phyloP scores from a whole-genome alignment of 2,113 vertebrate species.

The Phainopepla nitens region DNA sequence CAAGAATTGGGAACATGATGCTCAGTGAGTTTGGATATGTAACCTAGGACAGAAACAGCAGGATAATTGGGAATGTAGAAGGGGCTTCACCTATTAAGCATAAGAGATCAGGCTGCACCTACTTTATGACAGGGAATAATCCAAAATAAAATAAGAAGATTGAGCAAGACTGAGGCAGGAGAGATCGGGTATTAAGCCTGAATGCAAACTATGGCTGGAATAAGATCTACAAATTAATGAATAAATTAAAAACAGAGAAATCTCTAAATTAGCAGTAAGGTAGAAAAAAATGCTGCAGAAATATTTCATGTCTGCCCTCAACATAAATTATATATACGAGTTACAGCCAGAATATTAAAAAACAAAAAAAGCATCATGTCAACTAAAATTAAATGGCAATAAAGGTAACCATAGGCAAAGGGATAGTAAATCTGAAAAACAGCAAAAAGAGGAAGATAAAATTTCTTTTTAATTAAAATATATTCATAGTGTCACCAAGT shows the following conservation, averaged over 20 bases:
- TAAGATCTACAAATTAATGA: background rate
- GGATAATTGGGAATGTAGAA: background rate
- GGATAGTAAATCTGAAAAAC: background rate
- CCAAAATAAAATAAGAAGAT: background rate
- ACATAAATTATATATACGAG: background rate
- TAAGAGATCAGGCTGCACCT: background rate
- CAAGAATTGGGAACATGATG: background rate
- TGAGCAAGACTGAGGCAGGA: background rate
- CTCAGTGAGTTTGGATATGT: background rate
- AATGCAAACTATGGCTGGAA: background rate
- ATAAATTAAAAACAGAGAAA: background rate
- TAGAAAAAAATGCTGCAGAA: background rate
- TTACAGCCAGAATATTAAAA: background rate
- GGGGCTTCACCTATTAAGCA: background rate
- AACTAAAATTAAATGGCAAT: background rate
- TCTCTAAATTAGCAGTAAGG: background rate
- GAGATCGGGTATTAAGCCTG: background rate
- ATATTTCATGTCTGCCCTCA: background rate
- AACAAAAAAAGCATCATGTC: background rate
- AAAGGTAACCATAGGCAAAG: background rate
- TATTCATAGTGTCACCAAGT: slow-evolving; percentile 17
- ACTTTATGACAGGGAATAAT: background rate
- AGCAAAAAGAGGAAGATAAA: background rate
- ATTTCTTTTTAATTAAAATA: slow-evolving; percentile 66
- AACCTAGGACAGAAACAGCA: background rate